Percentiles rank a stretch among this genome's conserved stretches.
Evolutionary conservation across 2,797 vertebrate genomes (phyloP).

Genomic region (Heterohyrax brucei): DNA sequence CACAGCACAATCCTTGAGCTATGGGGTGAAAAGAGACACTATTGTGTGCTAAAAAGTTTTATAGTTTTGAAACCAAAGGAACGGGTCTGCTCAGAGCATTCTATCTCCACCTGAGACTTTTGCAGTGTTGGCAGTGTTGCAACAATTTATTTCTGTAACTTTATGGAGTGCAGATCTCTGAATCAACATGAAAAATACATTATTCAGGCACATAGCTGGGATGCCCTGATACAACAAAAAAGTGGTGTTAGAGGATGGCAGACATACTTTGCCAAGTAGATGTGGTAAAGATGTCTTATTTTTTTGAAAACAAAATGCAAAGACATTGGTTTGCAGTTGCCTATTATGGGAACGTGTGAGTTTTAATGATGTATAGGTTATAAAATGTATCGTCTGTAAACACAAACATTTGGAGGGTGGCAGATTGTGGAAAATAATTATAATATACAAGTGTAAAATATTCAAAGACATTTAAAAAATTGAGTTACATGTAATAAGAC

Average conservation of each 20-base stretch:
- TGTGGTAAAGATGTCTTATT: not conserved
- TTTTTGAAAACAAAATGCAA: constrained; percentile 27
- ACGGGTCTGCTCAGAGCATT: not conserved
- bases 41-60: not conserved
- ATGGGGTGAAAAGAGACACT: not conserved
- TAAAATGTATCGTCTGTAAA: constrained; percentile 18
- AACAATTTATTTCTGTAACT: not conserved
- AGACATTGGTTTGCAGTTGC: not conserved
- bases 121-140: not conserved
- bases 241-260: not conserved
- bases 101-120: not conserved
- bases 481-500: not conserved
- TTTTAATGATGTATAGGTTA: not conserved
- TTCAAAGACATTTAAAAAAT: not conserved
- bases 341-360: not conserved
- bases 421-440: not conserved
- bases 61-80: not conserved
- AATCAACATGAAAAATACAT: not conserved
- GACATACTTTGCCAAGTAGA: not conserved
- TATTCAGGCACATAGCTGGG: not conserved
- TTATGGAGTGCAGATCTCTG: not conserved
- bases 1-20: not conserved
- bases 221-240: not conserved
- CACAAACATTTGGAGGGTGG: not conserved
- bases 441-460: not conserved